A percentile compares a stretch with the other conserved stretches of the same genome.
Evolutionary conservation across 2,797 vertebrate species (phyloP).

Genomic region (Xenentodon cancila): DNA sequence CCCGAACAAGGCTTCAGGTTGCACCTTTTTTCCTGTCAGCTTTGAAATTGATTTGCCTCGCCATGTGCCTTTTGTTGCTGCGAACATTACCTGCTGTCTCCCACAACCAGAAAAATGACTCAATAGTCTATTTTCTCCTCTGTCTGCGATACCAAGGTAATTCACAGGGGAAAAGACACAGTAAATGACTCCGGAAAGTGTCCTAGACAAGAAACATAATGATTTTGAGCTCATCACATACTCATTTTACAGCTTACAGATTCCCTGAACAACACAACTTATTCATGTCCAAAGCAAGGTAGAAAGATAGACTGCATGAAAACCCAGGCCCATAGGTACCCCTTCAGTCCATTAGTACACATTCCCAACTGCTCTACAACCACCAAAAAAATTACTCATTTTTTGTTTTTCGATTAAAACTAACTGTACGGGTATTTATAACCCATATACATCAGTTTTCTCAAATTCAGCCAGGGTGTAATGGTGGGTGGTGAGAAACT

Average conservation of each 20-base stretch:
- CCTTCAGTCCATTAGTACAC: too few species aligned
- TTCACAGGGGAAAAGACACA: constrained; percentile 24
- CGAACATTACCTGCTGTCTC: constrained; percentile 61
- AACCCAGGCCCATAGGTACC: background rate
- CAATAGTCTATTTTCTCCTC: constrained; percentile 47
- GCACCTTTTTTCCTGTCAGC: constrained; percentile 53
- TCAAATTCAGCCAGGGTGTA: too few species aligned
- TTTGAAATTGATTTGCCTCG: constrained; percentile 56
- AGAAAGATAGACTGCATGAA: background rate
- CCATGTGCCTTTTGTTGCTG: constrained; percentile 51
- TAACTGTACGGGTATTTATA: too few species aligned
- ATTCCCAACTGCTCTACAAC: too few species aligned
- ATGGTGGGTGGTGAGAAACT: too few species aligned
- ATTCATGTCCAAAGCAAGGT: background rate
- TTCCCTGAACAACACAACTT: constrained; percentile 4
- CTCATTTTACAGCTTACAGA: constrained; percentile 6
- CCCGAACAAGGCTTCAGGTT: constrained; percentile 55
- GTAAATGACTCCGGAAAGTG: constrained; percentile 24
- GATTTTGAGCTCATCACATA: constrained; percentile 27
- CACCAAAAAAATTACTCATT: too few species aligned
- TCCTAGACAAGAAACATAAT: constrained; percentile 13
- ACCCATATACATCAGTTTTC: too few species aligned
- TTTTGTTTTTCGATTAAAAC: too few species aligned
- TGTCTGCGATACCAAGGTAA: constrained; percentile 41
- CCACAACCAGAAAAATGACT: constrained; percentile 61